A percentile compares a stretch with the other conserved stretches of the same genome.
Evolutionary conservation across 2,888 invertebrate species (phyloP).

Genomic region (Chrysomela aeneicollis): DNA sequence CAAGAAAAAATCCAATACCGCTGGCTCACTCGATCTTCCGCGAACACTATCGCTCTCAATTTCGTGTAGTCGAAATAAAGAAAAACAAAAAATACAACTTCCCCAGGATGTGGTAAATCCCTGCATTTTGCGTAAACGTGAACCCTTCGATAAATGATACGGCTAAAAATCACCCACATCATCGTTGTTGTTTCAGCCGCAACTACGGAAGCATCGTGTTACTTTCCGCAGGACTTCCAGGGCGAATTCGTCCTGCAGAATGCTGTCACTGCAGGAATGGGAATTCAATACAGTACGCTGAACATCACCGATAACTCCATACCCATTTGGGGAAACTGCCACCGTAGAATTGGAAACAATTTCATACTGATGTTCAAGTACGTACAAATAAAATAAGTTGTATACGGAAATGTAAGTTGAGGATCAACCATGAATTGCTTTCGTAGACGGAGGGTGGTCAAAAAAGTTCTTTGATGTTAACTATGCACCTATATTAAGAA

Average conservation of each 20-base stretch:
- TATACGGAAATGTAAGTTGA: slow-evolving; percentile 1
- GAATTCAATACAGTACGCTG: slow-evolving; percentile 68
- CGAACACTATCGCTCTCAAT: too few species aligned
- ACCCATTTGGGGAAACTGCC: slow-evolving; percentile 72
- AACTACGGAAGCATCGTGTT: slow-evolving; percentile 62
- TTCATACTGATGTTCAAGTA: slow-evolving; percentile 69
- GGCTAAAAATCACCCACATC: neutral
- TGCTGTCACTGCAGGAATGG: slow-evolving; percentile 60
- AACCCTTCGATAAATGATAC: too few species aligned
- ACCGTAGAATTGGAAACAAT: slow-evolving; percentile 67
- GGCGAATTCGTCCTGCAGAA: slow-evolving; percentile 71
- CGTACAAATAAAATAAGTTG: too few species aligned
- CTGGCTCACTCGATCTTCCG: too few species aligned
- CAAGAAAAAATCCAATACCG: too few species aligned
- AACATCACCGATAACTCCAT: slow-evolving; percentile 71
- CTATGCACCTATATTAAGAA: too few species aligned
- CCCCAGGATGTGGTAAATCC: too few species aligned
- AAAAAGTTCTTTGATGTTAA: too few species aligned
- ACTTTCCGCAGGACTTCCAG: slow-evolving; percentile 71
- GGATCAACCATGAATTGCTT: too few species aligned
- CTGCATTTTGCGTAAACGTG: neutral
- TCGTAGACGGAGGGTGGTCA: too few species aligned
- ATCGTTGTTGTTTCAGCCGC: slow-evolving; percentile 41
- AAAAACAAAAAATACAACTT: too few species aligned
- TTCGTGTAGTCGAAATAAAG: too few species aligned